Conservation (phyloP, 2,113 vertebrate species). For the Platycercus adscitus region DNA sequence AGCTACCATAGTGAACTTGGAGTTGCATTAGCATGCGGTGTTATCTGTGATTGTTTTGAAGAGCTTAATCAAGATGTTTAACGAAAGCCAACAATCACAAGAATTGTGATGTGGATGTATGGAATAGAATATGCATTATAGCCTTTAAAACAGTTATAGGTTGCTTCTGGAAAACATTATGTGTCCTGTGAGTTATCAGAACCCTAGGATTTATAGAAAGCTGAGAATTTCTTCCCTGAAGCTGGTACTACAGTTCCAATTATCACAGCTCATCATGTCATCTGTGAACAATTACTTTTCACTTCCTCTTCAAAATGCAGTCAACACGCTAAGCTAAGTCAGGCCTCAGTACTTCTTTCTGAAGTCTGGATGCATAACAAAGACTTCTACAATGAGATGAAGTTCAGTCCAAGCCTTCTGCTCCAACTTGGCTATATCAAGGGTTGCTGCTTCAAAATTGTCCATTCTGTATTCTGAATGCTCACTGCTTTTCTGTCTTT, state of each 20-base stretch:
- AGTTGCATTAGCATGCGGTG: not conserved
- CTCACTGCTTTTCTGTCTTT: not conserved
- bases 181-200: not conserved
- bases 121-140: not conserved
- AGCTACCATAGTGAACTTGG: not conserved
- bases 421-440: not conserved
- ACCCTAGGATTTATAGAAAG: not conserved
- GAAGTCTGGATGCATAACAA: not conserved
- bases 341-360: not conserved
- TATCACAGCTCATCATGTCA: not conserved
- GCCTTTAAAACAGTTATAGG: not conserved
- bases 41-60: not conserved
- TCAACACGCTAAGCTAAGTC: not conserved
- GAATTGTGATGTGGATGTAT: not conserved
- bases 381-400: not conserved
- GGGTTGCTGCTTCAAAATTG: not conserved
- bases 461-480: not conserved
- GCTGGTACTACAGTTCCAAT: not conserved
- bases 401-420: not conserved
- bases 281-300: not conserved
- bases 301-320: not conserved
- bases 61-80: not conserved
- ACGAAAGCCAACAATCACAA: not conserved
- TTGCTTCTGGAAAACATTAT: not conserved
- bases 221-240: not conserved